These are phyloP conservation scores for Apamea epomidion DNA, from an alignment of 2,888 invertebrate species.

Conservation along the genomic window DNA sequence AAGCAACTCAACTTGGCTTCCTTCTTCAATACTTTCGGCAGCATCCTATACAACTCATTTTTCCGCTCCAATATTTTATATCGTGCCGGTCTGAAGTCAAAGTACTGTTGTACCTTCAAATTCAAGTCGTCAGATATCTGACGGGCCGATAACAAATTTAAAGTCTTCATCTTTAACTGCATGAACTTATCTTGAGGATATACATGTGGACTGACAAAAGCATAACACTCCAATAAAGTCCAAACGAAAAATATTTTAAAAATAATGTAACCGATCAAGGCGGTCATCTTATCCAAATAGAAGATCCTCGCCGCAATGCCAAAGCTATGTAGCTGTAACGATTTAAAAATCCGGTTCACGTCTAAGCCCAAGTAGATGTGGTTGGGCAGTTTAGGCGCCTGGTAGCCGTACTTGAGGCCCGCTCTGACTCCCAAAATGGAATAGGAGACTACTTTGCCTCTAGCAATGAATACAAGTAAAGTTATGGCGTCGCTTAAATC, in stretches of 20 bases:
- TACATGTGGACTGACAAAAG: constrained; percentile 49
- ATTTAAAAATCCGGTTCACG: constrained; percentile 67
- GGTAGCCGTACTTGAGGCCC: not conserved
- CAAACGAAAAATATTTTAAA: constrained; percentile 70
- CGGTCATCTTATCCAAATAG: constrained; percentile 64
- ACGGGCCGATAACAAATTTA: constrained; percentile 10
- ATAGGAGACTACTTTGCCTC: not conserved
- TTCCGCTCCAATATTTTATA: constrained; percentile 16
- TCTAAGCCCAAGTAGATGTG: constrained; percentile 52
- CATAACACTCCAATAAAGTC: constrained; percentile 67
- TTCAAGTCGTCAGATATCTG: constrained; percentile 53
- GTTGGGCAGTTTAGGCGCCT: not conserved
- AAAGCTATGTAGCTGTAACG: constrained; percentile 69
- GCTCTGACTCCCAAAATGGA: constrained; percentile 23
- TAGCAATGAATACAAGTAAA: constrained; percentile 18
- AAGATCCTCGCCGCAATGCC: constrained; percentile 36
- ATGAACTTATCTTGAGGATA: constrained; percentile 50
- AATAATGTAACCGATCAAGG: constrained; percentile 64
- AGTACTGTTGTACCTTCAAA: constrained; percentile 45
- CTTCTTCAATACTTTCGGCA: constrained; percentile 47
- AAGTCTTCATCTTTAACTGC: constrained; percentile 8
- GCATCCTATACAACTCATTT: constrained; percentile 46
- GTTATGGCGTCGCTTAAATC: constrained; percentile 40
- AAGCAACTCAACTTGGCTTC: constrained; percentile 44
- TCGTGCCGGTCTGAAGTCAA: constrained; percentile 38